Conservation (phyloP, 2,888 invertebrate species). For the Rhaphigaster nebulosa region DNA sequence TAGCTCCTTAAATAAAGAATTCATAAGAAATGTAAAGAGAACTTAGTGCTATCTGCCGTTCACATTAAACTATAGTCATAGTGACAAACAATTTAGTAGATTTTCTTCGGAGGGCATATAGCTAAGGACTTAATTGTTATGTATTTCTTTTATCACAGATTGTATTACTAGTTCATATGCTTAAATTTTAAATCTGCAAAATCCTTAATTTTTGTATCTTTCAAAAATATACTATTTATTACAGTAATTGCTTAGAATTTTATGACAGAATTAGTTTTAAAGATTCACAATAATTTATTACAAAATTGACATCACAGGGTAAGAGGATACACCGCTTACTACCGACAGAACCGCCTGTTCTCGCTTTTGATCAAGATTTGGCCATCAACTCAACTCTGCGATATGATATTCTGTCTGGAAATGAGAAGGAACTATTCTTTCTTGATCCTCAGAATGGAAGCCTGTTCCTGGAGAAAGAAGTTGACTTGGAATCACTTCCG, state of each 20-base stretch:
- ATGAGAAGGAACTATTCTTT: conserved; percentile 82
- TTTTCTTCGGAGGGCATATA: too few species aligned
- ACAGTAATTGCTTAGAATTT: too few species aligned
- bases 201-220: too few species aligned
- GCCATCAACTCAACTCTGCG: conserved; percentile 81
- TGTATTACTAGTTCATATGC: too few species aligned
- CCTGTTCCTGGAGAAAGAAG: conserved; percentile 82
- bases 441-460: conserved; percentile 82
- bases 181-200: background rate
- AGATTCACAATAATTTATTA: background rate
- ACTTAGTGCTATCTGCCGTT: too few species aligned
- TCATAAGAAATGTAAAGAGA: too few species aligned
- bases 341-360: conserved; percentile 79
- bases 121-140: too few species aligned
- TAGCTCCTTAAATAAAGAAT: too few species aligned
- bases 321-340: conserved; percentile 80
- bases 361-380: conserved; percentile 84
- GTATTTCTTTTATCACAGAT: too few species aligned
- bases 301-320: conserved; percentile 71
- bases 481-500: conserved; percentile 84
- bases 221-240: too few species aligned
- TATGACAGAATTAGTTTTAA: background rate
- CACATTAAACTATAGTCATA: too few species aligned
- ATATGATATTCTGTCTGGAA: conserved; percentile 86
- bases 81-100: too few species aligned